Evolutionary conservation across 2,888 invertebrate genomes (phyloP).

Genomic region (Julus scanicus): DNA sequence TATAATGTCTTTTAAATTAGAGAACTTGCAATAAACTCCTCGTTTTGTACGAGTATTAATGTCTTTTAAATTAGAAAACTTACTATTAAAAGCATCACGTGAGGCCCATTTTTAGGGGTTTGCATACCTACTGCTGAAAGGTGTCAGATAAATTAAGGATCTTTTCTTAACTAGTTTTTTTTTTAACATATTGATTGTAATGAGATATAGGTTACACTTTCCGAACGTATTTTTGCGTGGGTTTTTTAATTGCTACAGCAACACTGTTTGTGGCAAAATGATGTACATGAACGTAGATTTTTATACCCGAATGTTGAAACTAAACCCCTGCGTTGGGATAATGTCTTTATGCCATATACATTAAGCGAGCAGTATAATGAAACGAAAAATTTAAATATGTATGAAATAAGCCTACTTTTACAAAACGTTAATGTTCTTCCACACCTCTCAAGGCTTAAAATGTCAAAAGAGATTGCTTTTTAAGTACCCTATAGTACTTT

Average conservation of each 20-base stretch:
- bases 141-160: conserved; percentile 17
- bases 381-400: conserved; percentile 39
- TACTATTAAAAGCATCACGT: neutral
- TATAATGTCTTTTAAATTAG: neutral
- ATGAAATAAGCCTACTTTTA: conserved; percentile 20
- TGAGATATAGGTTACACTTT: conserved; percentile 15
- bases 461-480: conserved; percentile 16
- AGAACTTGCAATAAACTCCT: neutral
- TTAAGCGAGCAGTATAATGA: neutral
- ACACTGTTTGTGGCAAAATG: conserved; percentile 34
- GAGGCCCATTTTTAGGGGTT: conserved; percentile 13
- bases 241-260: conserved; percentile 27
- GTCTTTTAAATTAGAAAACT: conserved; percentile 3
- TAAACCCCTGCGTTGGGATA: conserved; percentile 23
- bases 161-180: conserved; percentile 31
- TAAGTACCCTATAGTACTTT: neutral
- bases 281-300: conserved; percentile 23
- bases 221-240: conserved; percentile 8
- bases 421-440: conserved; percentile 18
- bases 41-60: neutral
- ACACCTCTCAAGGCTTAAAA: conserved; percentile 39
- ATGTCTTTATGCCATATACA: neutral
- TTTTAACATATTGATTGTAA: conserved; percentile 30
- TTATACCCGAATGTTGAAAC: conserved; percentile 16
- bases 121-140: conserved; percentile 22